Evolutionary conservation across 2,113 vertebrate species (phyloP).

Genomic region (Tetraodon nigroviridis): DNA sequence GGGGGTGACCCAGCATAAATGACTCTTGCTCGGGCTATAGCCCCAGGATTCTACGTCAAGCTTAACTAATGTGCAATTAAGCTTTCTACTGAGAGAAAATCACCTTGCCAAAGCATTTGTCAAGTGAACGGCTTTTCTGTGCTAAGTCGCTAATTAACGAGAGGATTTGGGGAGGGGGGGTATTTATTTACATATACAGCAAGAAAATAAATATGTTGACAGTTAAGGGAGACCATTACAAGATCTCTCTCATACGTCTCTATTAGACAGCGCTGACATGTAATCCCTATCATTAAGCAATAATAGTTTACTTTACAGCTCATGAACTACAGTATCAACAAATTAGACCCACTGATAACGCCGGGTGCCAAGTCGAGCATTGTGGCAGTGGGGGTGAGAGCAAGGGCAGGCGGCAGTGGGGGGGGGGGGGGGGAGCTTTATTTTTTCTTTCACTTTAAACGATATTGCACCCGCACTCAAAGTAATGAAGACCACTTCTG

Average conservation of each 20-base stretch:
- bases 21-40: constrained; percentile 61
- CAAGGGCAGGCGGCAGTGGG: not conserved
- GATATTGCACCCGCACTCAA: constrained; percentile 59
- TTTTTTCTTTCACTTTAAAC: constrained; percentile 70
- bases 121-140: constrained; percentile 73
- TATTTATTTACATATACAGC: constrained; percentile 74
- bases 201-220: constrained; percentile 73
- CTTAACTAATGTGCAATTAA: constrained; percentile 79
- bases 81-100: constrained; percentile 75
- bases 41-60: constrained; percentile 71
- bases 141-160: constrained; percentile 73
- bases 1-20: constrained; percentile 64
- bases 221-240: constrained; percentile 61
- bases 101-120: constrained; percentile 80
- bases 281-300: constrained; percentile 77
- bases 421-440: constrained; percentile 50
- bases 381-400: constrained; percentile 7
- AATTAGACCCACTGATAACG: constrained; percentile 70
- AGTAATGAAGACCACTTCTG: constrained; percentile 69
- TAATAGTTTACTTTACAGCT: constrained; percentile 81
- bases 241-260: constrained; percentile 73
- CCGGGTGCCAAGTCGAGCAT: constrained; percentile 49
- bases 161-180: constrained; percentile 56
- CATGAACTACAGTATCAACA: constrained; percentile 77
- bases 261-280: constrained; percentile 75